Percentiles rank a stretch among this genome's conserved stretches.
phyloP scores from a whole-genome alignment of 2,888 invertebrate species.

The Cryptocephalus primarius region DNA sequence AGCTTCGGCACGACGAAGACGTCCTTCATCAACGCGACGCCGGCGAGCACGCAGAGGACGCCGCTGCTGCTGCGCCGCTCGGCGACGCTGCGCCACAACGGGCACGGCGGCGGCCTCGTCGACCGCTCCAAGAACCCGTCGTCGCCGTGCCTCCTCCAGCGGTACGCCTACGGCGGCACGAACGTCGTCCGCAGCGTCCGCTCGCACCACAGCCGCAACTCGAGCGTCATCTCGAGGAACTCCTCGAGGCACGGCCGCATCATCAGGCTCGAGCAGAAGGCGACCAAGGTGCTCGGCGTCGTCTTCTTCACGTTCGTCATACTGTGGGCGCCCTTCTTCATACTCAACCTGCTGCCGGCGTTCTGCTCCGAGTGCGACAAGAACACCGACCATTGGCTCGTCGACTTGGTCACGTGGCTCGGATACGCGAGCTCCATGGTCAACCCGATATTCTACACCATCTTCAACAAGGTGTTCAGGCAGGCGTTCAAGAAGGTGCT shows the following conservation, averaged over 20 bases:
- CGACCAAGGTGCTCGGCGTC: conserved; percentile 89
- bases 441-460: conserved; percentile 92
- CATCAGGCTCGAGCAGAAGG: conserved; percentile 85
- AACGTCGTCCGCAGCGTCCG: conserved; percentile 38
- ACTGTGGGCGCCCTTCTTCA: conserved; percentile 93
- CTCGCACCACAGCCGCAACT: conserved; percentile 66
- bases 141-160: conserved; percentile 43
- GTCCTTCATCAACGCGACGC: conserved; percentile 41
- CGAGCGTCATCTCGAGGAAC: conserved; percentile 70
- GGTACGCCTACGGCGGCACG: conserved; percentile 26
- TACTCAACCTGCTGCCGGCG: conserved; percentile 75
- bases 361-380: conserved; percentile 73
- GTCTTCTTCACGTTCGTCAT: conserved; percentile 92
- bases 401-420: conserved; percentile 83
- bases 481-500: conserved; percentile 83
- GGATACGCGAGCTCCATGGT: conserved; percentile 92
- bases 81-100: conserved; percentile 48
- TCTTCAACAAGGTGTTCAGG: conserved; percentile 88
- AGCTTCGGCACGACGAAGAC: conserved; percentile 60
- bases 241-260: conserved; percentile 75
- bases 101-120: conserved; percentile 23
- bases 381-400: conserved; percentile 64
- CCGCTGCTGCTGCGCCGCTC: conserved; percentile 46
- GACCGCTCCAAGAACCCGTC: conserved; percentile 41
- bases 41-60: conserved; percentile 24